A percentile compares a stretch with the other conserved stretches of the same genome.
These are phyloP conservation scores for Reinhardtius hippoglossoides DNA, from an alignment of 2,113 vertebrate genomes.

Conservation along the genomic window DNA sequence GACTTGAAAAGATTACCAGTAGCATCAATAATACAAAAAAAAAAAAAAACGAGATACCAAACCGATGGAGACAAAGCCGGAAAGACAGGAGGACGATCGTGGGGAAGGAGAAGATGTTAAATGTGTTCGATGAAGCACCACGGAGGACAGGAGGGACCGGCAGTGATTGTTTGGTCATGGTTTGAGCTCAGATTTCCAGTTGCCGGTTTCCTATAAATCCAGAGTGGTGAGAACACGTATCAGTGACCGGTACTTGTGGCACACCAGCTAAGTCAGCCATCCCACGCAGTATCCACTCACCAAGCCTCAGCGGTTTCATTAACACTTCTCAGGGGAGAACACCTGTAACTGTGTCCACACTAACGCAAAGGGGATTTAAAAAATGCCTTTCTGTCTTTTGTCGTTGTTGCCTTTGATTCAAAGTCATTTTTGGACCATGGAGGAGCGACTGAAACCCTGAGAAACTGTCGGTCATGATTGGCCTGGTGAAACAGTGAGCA, in stretches of 20 bases:
- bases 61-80: slow-evolving; percentile 4
- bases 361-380: background rate
- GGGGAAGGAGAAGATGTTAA: slow-evolving; percentile 12
- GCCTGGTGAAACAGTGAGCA: background rate
- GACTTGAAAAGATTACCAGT: slow-evolving; percentile 51
- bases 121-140: slow-evolving; percentile 4
- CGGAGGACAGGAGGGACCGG: slow-evolving; percentile 15
- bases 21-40: slow-evolving; percentile 45
- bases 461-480: background rate
- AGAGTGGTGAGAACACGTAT: slow-evolving; percentile 35
- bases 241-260: slow-evolving; percentile 7
- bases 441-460: background rate
- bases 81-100: background rate
- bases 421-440: background rate
- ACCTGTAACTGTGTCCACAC: background rate
- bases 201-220: slow-evolving; percentile 31
- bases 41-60: slow-evolving; percentile 25
- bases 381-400: no score
- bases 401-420: background rate
- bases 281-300: background rate
- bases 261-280: slow-evolving; percentile 14
- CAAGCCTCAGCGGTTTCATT: slow-evolving; percentile 9
- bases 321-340: background rate
- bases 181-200: slow-evolving; percentile 47
- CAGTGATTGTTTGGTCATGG: slow-evolving; percentile 43